phyloP scores from a whole-genome alignment of 2,113 vertebrate species.

The Salvelinus sp. region DNA sequence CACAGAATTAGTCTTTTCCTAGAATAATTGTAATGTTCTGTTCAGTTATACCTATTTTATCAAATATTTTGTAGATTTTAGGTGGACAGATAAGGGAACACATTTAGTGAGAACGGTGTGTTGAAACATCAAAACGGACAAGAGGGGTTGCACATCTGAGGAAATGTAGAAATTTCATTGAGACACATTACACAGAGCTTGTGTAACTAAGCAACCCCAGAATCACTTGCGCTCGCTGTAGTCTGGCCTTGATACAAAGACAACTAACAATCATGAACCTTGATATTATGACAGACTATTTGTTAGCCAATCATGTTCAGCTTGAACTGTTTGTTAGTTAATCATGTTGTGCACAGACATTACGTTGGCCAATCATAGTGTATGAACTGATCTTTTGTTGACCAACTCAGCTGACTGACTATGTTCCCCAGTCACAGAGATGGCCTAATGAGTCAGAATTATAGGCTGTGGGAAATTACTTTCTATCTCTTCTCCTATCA shows the following conservation, averaged over 20 bases:
- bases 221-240: slow-evolving; percentile 15
- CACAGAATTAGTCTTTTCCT: too few relatives aligned
- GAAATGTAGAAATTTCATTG: slow-evolving; percentile 51
- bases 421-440: too few relatives aligned
- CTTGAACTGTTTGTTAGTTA: slow-evolving; percentile 5
- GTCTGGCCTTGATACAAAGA: background rate
- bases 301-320: slow-evolving; percentile 10
- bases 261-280: too few relatives aligned
- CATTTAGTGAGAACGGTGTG: too few relatives aligned
- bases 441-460: too few relatives aligned
- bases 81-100: background rate
- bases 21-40: background rate
- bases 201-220: slow-evolving; percentile 40
- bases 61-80: background rate
- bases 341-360: background rate
- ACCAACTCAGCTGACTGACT: too few relatives aligned
- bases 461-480: too few relatives aligned
- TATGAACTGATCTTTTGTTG: background rate
- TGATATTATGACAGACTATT: background rate
- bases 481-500: too few relatives aligned
- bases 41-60: background rate
- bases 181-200: slow-evolving; percentile 45
- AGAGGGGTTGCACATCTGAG: slow-evolving; percentile 36
- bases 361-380: background rate
- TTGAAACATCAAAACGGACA: slow-evolving; percentile 19